Base-by-base conservation (phyloP, 2,888 invertebrate genomes). In the Iphiclides podalirius region DNA sequence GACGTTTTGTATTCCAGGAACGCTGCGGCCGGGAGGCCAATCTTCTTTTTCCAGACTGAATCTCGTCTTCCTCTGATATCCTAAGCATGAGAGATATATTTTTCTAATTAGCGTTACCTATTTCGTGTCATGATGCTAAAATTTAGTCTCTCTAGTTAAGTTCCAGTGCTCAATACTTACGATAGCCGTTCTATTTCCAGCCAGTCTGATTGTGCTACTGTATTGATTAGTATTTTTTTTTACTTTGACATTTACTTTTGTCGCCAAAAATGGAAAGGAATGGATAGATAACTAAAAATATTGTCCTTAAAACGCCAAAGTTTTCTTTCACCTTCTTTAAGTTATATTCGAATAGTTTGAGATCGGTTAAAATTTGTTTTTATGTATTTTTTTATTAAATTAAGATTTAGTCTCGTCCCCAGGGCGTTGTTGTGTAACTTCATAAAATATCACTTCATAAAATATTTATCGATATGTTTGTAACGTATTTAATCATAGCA, bases 1-100 rank as follows among this genome's bases (percentile, higher is more conserved):
- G 49, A 33, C 54, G 4, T 39, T 11, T n/a, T n/a, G n/a, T n/a
- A n/a, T 70, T 66, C 1, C 72, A 82, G 83, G 77, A 79, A 45
- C 76, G 71, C 11, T 83, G 83, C 60, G 63, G 76, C 1, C 56
- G 64, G 9, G 66, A 68, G 0, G 47, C 58, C 0, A 57, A 64
- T 17, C 47, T 59, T 8, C 50, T 69, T 8, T 66, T 58, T 31
- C 54, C 61, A 8, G 70, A 70, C 54, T 70, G 57, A 70, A 33
- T 17, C 14, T 33, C 20, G 35, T 43, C 12, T 40, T 46, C 17
- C 43, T 41, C 28, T 28, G 13, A 23, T 26, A 49, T 15, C 42
- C 33, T 47, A 23, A 26, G 28, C 35, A 17, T 16, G 11, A 33
- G 41, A 39, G 31, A 26, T 53, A 46, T 46, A 42, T 52, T 46